Conservation (phyloP, 1,140 invertebrate species). For the Eciton burchellii region DNA sequence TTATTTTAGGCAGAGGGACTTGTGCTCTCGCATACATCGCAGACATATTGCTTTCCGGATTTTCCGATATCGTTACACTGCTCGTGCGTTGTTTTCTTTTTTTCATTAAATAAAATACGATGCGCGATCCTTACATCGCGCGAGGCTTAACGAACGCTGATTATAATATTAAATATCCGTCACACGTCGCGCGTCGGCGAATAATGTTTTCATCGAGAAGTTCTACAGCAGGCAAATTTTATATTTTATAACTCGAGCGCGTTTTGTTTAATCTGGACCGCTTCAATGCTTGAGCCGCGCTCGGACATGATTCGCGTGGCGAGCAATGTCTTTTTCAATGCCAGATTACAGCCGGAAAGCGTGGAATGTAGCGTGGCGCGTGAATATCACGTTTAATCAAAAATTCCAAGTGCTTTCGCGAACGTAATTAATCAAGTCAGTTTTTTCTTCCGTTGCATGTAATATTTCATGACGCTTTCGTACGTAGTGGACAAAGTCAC, state of each 20-base stretch:
- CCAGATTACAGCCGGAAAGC: not conserved
- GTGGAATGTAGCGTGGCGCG: not conserved
- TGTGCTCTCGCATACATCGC: conserved; percentile 33
- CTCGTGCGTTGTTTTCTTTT: not conserved
- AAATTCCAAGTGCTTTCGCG: not conserved
- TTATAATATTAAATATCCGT: not conserved
- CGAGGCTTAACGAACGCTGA: not conserved
- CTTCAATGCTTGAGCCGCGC: conserved; percentile 35
- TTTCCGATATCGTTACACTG: conserved; percentile 25
- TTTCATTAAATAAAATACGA: conserved; percentile 9
- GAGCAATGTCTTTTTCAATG: not conserved
- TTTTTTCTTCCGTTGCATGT: not conserved
- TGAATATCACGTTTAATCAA: not conserved
- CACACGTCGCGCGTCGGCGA: not conserved
- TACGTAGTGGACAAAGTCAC: not conserved
- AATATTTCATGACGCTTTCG: not conserved
- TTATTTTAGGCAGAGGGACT: conserved; percentile 44
- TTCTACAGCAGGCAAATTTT: conserved; percentile 2
- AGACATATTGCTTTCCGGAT: conserved; percentile 52
- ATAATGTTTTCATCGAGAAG: not conserved
- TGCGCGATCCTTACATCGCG: not conserved
- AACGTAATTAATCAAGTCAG: not conserved
- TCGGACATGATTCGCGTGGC: not conserved
- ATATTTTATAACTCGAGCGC: not conserved
- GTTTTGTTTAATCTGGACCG: conserved; percentile 32